Base-by-base conservation (phyloP, 2,113 vertebrate genomes). In the Datnioides undecimradiatus region DNA sequence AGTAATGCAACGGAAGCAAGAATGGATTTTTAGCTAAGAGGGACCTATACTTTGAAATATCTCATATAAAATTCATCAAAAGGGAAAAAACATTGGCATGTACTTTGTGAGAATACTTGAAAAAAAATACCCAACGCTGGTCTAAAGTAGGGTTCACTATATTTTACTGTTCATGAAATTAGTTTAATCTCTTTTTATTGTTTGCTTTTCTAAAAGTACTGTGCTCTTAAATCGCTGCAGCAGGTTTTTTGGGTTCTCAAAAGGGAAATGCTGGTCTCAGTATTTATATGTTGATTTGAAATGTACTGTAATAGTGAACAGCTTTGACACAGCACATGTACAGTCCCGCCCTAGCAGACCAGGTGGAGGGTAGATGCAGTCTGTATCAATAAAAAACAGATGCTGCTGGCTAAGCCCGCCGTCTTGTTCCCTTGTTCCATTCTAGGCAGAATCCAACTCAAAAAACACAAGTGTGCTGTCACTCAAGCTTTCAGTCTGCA, bases 381-480 rank as follows among this genome's bases (percentile, higher is more conserved):
- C 80, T 84, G 73, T 91, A 93, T 94, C 92, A 90, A 88, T 90
- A 82, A 88, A 90, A 90, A 91, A 84, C 91, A 95, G 91, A 86
- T 85, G 90, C 77, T 80, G 76, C 82, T 49, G 70, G 69, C 79
- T 79, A 64, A 82, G 86, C 80, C 82, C 73, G 82, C 72, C 76
- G 13, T 83, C 67, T 65, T 62, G 43, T 57, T 83, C 36, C 63
- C 62, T 55, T 52, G 65, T 80, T 68, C 59, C 59, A 25, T 75
- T 60, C 83, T 57, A 70, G 81, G 66, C 78, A 69, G 73, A 82
- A 74, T 73, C 76, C 55, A 73, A 62, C 45, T 13, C 29, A 76
- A 41, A 73, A 78, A 86, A 76, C 58, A 80, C 31, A 63, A 82
- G 33, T 43, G 38, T 5, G 49, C 87, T 84, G 92, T 91, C 91